Conservation (phyloP, 2,888 invertebrate species). For the Drosophila quinaria region DNA sequence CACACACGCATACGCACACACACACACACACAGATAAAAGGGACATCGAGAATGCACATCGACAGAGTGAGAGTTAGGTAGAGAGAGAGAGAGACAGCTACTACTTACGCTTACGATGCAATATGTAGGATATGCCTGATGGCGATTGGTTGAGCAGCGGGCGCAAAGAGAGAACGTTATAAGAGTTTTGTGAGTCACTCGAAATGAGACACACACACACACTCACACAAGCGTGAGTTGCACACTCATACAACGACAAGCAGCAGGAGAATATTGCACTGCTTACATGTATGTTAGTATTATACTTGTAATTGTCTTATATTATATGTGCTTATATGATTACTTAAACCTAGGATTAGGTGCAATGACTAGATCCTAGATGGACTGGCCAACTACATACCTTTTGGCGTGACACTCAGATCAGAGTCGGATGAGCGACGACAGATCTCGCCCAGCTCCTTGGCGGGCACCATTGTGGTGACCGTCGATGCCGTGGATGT, state of each 20-base stretch:
- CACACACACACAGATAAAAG: conserved; percentile 38
- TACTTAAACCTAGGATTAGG: conserved; percentile 37
- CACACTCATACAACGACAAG: conserved; percentile 3
- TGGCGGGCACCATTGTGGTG: conserved; percentile 82
- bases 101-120: conserved; percentile 84
- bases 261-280: conserved; percentile 6
- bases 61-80: conserved; percentile 32
- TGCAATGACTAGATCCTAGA: conserved; percentile 11
- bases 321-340: background rate
- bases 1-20: conserved; percentile 24
- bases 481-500: conserved; percentile 86
- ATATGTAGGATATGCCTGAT: conserved; percentile 66
- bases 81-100: conserved; percentile 34
- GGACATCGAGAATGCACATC: conserved; percentile 56
- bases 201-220: conserved; percentile 36
- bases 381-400: conserved; percentile 86
- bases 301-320: background rate
- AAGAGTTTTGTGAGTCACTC: conserved; percentile 60
- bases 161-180: conserved; percentile 74
- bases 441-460: conserved; percentile 87
- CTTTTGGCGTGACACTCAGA: conserved; percentile 96
- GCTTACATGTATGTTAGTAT: conserved; percentile 2
- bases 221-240: conserved; percentile 22
- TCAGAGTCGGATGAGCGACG: conserved; percentile 97
- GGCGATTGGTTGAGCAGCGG: conserved; percentile 57